A percentile compares a stretch with the other conserved stretches of the same genome.
phyloP scores from a whole-genome alignment of 1,140 invertebrate species.

The Drosophila teissieri region DNA sequence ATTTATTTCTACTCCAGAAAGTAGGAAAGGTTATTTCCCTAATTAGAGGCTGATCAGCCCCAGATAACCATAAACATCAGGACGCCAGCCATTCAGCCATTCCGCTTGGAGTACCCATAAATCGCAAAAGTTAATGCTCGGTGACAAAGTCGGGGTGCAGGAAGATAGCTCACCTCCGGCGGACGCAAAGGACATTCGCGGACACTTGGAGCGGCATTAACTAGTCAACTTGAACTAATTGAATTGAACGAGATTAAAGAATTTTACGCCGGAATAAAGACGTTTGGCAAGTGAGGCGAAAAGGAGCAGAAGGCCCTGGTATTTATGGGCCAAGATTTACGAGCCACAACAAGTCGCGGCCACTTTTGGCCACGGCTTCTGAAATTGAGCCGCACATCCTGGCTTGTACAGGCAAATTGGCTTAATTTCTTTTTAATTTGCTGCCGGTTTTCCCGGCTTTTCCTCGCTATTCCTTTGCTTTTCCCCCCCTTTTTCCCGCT shows the following conservation, averaged over 20 bases:
- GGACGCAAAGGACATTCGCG: slow-evolving; percentile 53
- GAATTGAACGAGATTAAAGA: slow-evolving; percentile 84
- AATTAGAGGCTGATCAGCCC: slow-evolving; percentile 19
- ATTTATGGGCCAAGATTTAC: slow-evolving; percentile 81
- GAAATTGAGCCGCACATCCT: slow-evolving; percentile 56
- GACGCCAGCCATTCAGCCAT: neutral
- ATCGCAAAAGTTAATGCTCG: slow-evolving; percentile 76
- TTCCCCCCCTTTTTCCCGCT: neutral
- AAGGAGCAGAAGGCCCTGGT: slow-evolving; percentile 41
- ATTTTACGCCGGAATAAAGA: slow-evolving; percentile 81
- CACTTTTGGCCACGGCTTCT: slow-evolving; percentile 38
- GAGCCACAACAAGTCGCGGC: slow-evolving; percentile 70
- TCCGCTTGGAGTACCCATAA: slow-evolving; percentile 55
- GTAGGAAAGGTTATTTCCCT: slow-evolving; percentile 22
- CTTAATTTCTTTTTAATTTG: slow-evolving; percentile 84
- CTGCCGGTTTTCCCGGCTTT: slow-evolving; percentile 44
- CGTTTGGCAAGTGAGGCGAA: slow-evolving; percentile 53
- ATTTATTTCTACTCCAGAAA: neutral
- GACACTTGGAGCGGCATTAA: slow-evolving; percentile 65
- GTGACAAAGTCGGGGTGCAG: slow-evolving; percentile 47
- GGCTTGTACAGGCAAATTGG: slow-evolving; percentile 67
- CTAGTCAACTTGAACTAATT: slow-evolving; percentile 84
- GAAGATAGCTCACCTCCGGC: slow-evolving; percentile 47
- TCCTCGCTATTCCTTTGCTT: slow-evolving; percentile 1
- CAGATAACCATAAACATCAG: slow-evolving; percentile 32